Base-by-base conservation (phyloP, 2,888 invertebrate species). In the Zaprionus bogoriensis region DNA sequence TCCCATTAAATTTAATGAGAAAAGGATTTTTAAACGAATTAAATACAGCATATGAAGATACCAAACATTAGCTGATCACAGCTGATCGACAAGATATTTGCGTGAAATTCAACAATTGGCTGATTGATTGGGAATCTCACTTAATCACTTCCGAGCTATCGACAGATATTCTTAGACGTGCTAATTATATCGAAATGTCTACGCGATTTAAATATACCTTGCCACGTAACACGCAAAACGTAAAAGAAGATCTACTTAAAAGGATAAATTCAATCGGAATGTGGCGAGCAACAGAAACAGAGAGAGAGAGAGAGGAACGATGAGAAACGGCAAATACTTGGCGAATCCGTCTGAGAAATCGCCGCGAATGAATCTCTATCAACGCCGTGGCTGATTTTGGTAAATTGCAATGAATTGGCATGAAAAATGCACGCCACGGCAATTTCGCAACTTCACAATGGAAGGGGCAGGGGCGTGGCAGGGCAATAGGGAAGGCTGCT, bases 361-460 rank as follows among this genome's bases (percentile, higher is more conserved):
- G 30, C 14, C 25, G 44, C 51, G 44, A 19, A 47, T 73, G 57
- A 53, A 74, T 68, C 51, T 62, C 51, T 67, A 41, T 38, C 51
- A 48, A 58, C 61, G 62, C 53, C 52, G 61, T 50, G 36, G 58
- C 68, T 69, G 78, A 66, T 67, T 81, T 66, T 69, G 68, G 82
- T 76, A 67, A 74, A 81, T 71, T 72, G 74, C 70, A 70, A 70
- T 65, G 59, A 69, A 69, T 74, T 68, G 63, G 48, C 54, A 63
- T 81, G 77, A 71, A 58, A 77, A 77, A 77, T 81, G 65, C 60
- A 46, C 58, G 65, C 55, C 55, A 55, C 64, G 66, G 70, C 50
- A 68, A 60, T 81, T 78, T 84, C 79, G 78, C 74, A 83, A 84
- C 83, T 83, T 83, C 85, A 62, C 61, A 23, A 36, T 7, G 60